Evolutionary conservation across 2,888 invertebrate genomes (phyloP), one percentile per base, ranked within the genome.

Genomic region (Idaea biselata): DNA sequence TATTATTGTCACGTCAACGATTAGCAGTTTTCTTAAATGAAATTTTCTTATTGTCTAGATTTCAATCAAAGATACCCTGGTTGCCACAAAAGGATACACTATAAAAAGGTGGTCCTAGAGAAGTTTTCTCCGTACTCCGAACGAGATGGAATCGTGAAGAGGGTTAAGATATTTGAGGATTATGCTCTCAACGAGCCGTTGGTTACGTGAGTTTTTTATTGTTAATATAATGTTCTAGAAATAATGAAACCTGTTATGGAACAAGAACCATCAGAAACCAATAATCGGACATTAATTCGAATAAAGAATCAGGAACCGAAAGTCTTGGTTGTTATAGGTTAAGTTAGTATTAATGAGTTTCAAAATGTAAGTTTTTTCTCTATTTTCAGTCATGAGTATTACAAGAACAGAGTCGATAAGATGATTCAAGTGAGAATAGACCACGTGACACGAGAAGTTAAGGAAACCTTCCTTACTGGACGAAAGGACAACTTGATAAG

Each of bases 71-170:
- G 97, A 11, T 98, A 95, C 84, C 97, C 97, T 0, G 95, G 95
- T 18, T 95, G 95, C 31, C 94, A 94, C 58, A 96, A 95, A 80
- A 91, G 86, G 3, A 88, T 95, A 1, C 91, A 94, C 68, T 98
- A 95, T 80, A 97, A 96, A 81, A 94, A 95, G 71, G 94, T 95
- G 0, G 89, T 96, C 55, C 89, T 97, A 7, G 96, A 97, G 81
- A 94, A 96, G 68, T 97, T 95, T 83, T 94, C 97, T 0, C 95
- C 96, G 0, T 97, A 97, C 74, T 93, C 94, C 0, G 94, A 96
- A 75, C 88, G 87, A 0, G 96, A 97, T 80, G 98, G 97, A 0
- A 87, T 97, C 54, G 89, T 95, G 0, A 93, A 94, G 69, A 92
- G 95, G 68, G 88, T 96, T 16, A 93, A 93, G 25, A 85, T 93